Conservation (phyloP, 2,113 vertebrate genomes). For the Erinaceus europaeus region DNA sequence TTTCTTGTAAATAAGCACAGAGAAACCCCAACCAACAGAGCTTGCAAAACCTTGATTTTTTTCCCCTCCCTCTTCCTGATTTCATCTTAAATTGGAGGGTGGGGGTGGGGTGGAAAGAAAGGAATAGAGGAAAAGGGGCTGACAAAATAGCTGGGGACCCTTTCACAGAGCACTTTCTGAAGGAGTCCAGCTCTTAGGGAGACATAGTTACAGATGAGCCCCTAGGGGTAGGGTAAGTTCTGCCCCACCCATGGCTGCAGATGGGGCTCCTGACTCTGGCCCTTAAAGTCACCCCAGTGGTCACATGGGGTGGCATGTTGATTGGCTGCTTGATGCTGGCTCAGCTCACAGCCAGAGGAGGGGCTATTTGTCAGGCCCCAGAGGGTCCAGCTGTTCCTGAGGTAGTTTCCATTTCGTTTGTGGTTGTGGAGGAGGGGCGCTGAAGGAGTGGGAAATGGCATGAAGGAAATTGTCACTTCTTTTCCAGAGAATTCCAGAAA, state of each 20-base stretch:
- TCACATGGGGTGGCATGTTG: not conserved
- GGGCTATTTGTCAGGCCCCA: conserved; percentile 29
- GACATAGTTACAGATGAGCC: not conserved
- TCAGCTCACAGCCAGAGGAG: conserved; percentile 25
- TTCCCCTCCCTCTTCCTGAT: conserved; percentile 65
- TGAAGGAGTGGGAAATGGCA: conserved; percentile 71
- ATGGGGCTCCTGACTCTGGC: not conserved
- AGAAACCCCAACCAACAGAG: conserved; percentile 61
- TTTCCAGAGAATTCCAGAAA: conserved; percentile 77
- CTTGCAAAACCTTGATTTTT: conserved; percentile 67
- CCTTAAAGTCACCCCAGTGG: not conserved
- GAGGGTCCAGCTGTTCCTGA: conserved; percentile 70
- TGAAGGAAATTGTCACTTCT: conserved; percentile 75
- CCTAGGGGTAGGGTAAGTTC: not conserved
- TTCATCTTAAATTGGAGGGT: conserved; percentile 41
- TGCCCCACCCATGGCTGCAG: not conserved
- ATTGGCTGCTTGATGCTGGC: not conserved
- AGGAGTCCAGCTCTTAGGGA: not conserved
- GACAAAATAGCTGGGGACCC: conserved; percentile 27
- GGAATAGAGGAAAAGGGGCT: conserved; percentile 31
- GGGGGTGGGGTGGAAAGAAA: conserved; percentile 37
- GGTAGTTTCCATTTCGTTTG: conserved; percentile 74
- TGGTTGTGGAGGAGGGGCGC: conserved; percentile 63
- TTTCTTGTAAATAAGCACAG: conserved; percentile 65
- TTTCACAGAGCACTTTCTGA: not conserved